Evolutionary conservation across 1,140 invertebrate species (phyloP), one percentile per base, ranked within the genome.

Genomic region (Archegozetes longisetosus): DNA sequence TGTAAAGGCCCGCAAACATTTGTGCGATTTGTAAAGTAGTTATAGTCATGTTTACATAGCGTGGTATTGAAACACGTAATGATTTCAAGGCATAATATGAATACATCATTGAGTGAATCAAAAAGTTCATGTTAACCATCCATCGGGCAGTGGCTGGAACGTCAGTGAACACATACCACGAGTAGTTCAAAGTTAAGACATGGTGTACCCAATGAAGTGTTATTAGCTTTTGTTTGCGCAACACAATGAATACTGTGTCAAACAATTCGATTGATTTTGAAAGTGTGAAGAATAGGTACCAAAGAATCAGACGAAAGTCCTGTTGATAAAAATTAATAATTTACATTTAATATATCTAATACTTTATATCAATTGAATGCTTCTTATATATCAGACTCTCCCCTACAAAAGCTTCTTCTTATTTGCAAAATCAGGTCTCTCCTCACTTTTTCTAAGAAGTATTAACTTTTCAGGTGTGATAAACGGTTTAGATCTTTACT

Each of bases 51-150:
- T 72, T 74, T 47, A 78, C 66, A 48, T 62, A 68, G 55, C 72
- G 72, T n/a, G 78, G 77, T 24, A 78, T 62, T 22, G 65, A 59
- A 60, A 78, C 66, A 58, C 68, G 67, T 59, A 78, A 61, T 1
- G 77, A 75, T 61, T 72, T 64, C 13, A 77, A 64, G 22, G 75
- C 69, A 65, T 80, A 80, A 67, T 80, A 80, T 27, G 63, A 61
- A 61, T 74, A 74, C 72, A 74, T 75, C 48, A 68, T 61, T 62
- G 90, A 88, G 75, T 98, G 94, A 23, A 98, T 92, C 65, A 84
- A 86, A 73, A 91, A 98, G 74, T 98, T 98, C 86, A 98, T 95
- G n/a, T 92, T 87, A 69, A 97, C 88, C 73, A 94, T 98, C 93
- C 94, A 98, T 53, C 90, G 79, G 13, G 51, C 47, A 1, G 29